A percentile compares a stretch with the other conserved stretches of the same genome.
Evolutionary conservation across 2,797 vertebrate genomes (phyloP).

Genomic region (Alauda arvensis): DNA sequence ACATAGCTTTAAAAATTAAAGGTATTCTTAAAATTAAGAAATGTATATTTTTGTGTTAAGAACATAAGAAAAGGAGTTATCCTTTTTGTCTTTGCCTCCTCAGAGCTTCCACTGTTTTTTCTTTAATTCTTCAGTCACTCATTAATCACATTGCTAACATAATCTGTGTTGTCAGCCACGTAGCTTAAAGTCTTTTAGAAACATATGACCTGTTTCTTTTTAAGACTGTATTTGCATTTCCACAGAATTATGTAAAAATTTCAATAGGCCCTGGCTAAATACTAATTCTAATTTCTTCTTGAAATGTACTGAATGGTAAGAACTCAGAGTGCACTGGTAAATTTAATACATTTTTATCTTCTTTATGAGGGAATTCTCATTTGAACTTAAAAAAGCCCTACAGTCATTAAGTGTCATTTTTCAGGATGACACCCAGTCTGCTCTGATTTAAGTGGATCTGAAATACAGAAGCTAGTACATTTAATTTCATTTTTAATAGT

Average conservation of each 20-base stretch:
- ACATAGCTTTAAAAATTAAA: not conserved
- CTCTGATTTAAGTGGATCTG: not conserved
- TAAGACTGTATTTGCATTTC: not conserved
- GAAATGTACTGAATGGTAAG: not conserved
- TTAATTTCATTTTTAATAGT: not conserved
- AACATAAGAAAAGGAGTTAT: not conserved
- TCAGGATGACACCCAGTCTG: not conserved
- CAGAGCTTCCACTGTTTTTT: not conserved
- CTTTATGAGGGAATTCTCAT: not conserved
- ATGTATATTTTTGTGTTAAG: not conserved
- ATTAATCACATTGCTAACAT: not conserved
- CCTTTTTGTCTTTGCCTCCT: not conserved
- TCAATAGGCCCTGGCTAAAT: not conserved
- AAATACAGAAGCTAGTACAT: conserved; percentile 12
- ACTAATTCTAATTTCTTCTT: not conserved
- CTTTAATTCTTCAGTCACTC: not conserved
- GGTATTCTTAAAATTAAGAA: not conserved
- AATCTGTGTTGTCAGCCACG: not conserved
- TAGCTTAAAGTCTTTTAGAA: not conserved
- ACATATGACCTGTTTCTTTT: not conserved
- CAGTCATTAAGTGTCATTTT: not conserved
- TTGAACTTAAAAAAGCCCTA: not conserved
- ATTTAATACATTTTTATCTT: not conserved
- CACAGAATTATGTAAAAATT: not conserved
- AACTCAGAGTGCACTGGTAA: not conserved